A percentile compares a stretch with the other conserved stretches of the same genome.
phyloP scores from a whole-genome alignment of 1,140 invertebrate species.

The Drosophila pachea region DNA sequence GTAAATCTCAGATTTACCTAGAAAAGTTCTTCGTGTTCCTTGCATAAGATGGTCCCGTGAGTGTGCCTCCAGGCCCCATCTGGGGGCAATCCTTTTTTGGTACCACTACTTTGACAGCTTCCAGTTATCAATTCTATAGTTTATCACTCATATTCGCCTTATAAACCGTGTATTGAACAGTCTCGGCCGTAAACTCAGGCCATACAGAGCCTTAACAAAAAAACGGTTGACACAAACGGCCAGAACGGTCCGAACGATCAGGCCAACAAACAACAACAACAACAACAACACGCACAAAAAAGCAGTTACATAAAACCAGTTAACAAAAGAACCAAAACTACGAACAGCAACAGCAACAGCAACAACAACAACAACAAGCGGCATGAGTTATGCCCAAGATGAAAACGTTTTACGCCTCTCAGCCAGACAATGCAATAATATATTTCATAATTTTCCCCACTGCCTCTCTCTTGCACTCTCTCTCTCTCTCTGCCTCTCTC shows the following conservation, averaged over 20 bases:
- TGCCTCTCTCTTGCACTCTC: conserved; percentile 36
- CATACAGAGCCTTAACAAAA: conserved; percentile 28
- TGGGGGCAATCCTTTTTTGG: not conserved
- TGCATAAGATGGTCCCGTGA: not conserved
- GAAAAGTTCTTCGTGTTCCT: no score
- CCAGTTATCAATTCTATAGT: conserved; percentile 22
- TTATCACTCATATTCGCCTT: conserved; percentile 21
- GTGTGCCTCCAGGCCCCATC: not conserved
- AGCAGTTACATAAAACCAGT: conserved; percentile 69
- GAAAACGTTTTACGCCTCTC: conserved; percentile 44
- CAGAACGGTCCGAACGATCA: conserved; percentile 6
- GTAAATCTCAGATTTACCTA: no score
- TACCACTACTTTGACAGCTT: conserved; percentile 1
- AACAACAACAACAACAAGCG: conserved; percentile 40
- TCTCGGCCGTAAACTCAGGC: conserved; percentile 9
- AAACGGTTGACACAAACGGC: conserved; percentile 30
- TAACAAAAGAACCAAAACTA: conserved; percentile 57
- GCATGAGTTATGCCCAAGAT: conserved; percentile 11
- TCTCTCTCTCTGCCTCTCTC: conserved; percentile 7
- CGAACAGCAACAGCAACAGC: conserved; percentile 4
- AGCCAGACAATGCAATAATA: conserved; percentile 73
- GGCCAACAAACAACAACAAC: not conserved
- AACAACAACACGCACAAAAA: conserved; percentile 10
- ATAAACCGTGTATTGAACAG: conserved; percentile 41
- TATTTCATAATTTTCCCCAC: conserved; percentile 70